Evolutionary conservation across 2,888 invertebrate genomes (phyloP).

Genomic region (Tiliacea citrago): DNA sequence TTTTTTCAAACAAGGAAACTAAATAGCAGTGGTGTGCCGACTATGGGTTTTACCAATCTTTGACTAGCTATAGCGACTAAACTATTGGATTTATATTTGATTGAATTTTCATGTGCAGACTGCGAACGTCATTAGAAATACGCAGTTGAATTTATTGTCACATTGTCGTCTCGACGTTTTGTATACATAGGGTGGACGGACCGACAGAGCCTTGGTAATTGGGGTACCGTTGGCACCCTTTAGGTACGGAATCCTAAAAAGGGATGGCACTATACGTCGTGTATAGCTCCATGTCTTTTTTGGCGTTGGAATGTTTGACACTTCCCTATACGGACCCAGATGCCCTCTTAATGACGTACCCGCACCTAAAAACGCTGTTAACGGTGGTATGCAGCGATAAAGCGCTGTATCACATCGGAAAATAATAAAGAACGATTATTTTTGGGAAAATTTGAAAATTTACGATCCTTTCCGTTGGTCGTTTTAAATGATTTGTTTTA

Average conservation of each 20-base stretch:
- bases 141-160: too few relatives aligned
- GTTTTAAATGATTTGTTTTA: constrained; percentile 38
- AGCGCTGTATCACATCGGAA: constrained; percentile 30
- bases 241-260: background rate
- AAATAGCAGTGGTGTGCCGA: too few relatives aligned
- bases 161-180: too few relatives aligned
- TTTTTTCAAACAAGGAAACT: too few relatives aligned
- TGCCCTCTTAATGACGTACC: constrained; percentile 15
- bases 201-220: too few relatives aligned
- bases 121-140: too few relatives aligned
- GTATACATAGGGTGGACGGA: too few relatives aligned
- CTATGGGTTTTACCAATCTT: too few relatives aligned
- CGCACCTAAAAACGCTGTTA: constrained; percentile 8
- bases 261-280: background rate
- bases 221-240: too few relatives aligned
- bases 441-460: constrained; percentile 25
- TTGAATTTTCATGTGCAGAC: too few relatives aligned
- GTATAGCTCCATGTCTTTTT: constrained; percentile 2
- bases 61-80: too few relatives aligned
- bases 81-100: too few relatives aligned
- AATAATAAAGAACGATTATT: constrained; percentile 41
- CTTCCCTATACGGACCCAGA: background rate
- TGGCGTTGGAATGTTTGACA: background rate
- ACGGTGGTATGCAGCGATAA: background rate
- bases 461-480: constrained; percentile 24